These are phyloP conservation scores for Dendrocincla fuliginosa DNA, from an alignment of 2,797 vertebrate genomes.

Conservation along the genomic window DNA sequence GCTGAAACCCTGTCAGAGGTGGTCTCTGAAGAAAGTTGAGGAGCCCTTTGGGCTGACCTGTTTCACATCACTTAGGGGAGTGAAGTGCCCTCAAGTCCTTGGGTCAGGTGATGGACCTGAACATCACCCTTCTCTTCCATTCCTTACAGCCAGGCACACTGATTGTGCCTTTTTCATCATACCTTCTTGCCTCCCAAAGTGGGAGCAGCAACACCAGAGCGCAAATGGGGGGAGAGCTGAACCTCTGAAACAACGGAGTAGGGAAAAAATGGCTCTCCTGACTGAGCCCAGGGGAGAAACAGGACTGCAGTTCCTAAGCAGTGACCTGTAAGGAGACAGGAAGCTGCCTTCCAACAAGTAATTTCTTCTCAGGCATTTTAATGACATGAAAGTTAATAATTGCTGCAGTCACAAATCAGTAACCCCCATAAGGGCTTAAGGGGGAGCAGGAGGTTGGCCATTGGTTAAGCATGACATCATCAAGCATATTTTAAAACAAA, in stretches of 20 bases:
- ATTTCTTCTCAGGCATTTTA: constrained; percentile 29
- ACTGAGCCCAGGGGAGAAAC: neutral
- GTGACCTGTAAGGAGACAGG: neutral
- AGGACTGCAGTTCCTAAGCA: neutral
- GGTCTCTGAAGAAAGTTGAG: neutral
- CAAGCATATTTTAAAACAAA: constrained; percentile 15
- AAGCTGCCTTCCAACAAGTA: neutral
- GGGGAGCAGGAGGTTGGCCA: neutral
- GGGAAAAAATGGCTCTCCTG: neutral
- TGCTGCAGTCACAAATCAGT: neutral
- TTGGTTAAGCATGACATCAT: neutral
- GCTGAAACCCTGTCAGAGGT: neutral
- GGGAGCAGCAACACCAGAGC: rapidly evolving
- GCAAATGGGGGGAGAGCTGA: neutral
- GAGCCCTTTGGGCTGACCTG: neutral
- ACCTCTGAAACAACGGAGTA: neutral
- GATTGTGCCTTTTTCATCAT: neutral
- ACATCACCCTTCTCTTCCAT: neutral
- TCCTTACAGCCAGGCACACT: neutral
- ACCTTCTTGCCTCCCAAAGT: neutral
- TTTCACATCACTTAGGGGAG: neutral
- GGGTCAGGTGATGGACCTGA: neutral
- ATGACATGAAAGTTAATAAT: constrained; percentile 2
- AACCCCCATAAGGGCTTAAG: neutral
- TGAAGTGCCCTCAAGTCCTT: neutral